These are phyloP conservation scores for Amphimedon queenslandica DNA, from an alignment of 37 sponge, comb jelly and placozoan genomes.

Conservation along the genomic window DNA sequence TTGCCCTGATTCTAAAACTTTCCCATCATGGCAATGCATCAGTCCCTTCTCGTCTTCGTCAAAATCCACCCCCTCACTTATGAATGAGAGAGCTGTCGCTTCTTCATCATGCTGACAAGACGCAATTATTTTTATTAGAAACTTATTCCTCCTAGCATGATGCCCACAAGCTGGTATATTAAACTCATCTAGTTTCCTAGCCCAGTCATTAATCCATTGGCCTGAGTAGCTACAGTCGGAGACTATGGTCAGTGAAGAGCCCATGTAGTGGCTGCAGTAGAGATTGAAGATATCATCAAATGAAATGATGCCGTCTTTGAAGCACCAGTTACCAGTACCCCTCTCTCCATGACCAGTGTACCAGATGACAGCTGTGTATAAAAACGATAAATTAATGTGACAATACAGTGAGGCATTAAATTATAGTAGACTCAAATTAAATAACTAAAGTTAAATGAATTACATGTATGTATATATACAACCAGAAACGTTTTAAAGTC, in stretches of 20 bases:
- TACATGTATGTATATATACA: too few species aligned
- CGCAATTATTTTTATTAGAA: conserved; percentile 31
- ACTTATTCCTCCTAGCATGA: conserved; percentile 11
- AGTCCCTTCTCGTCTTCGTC: too few species aligned
- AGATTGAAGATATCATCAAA: conserved; percentile 42
- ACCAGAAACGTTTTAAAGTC: too few species aligned
- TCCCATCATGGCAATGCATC: too few species aligned
- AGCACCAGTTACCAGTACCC: too few species aligned
- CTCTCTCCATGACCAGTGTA: conserved; percentile 43
- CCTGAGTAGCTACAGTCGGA: conserved; percentile 50
- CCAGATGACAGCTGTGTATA: conserved; percentile 35
- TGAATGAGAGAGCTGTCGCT: conserved; percentile 4
- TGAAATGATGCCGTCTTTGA: conserved; percentile 33
- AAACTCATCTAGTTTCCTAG: conserved; percentile 21
- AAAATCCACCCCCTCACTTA: neutral
- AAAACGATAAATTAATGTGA: too few species aligned
- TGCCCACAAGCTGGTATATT: too few species aligned
- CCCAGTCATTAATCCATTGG: conserved; percentile 12
- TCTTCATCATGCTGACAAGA: conserved; percentile 2
- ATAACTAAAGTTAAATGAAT: too few species aligned
- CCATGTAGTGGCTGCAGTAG: conserved; percentile 13
- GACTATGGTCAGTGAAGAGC: conserved; percentile 23
- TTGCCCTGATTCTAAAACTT: too few species aligned
- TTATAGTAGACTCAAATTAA: too few species aligned
- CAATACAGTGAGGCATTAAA: too few species aligned